A percentile compares a stretch with the other conserved stretches of the same genome.
Evolutionary conservation across 2,888 invertebrate species (phyloP).

Genomic region (Synanthedon formicaeformis): DNA sequence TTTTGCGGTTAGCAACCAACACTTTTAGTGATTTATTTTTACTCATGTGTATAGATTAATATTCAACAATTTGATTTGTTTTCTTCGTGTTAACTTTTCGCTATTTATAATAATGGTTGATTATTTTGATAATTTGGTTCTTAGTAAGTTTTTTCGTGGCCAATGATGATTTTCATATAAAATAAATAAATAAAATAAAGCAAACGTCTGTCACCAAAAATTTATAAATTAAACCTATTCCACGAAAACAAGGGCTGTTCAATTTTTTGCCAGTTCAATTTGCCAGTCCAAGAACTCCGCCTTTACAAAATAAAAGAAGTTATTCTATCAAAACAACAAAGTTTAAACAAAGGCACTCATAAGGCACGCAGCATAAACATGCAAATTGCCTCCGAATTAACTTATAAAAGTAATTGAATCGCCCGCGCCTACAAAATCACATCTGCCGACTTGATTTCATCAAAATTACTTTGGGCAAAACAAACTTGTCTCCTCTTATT

Average conservation of each 20-base stretch:
- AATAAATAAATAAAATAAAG: too few relatives aligned
- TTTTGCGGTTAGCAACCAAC: too few relatives aligned
- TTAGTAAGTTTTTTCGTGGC: too few relatives aligned
- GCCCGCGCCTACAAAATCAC: slow-evolving; percentile 35
- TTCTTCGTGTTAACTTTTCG: too few relatives aligned
- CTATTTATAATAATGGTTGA: too few relatives aligned
- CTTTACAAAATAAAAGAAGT: slow-evolving; percentile 9
- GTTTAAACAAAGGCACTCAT: slow-evolving; percentile 35
- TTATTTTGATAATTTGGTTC: too few relatives aligned
- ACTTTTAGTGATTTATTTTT: too few relatives aligned
- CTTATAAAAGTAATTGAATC: slow-evolving; percentile 63
- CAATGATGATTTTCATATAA: too few relatives aligned
- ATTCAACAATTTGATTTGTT: too few relatives aligned
- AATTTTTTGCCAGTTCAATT: background rate
- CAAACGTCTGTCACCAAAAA: too few relatives aligned
- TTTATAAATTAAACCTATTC: slow-evolving; percentile 1
- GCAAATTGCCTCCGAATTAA: slow-evolving; percentile 52
- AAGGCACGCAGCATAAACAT: slow-evolving; percentile 41
- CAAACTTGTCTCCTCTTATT: slow-evolving; percentile 19
- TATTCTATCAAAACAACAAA: slow-evolving; percentile 19
- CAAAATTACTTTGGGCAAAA: slow-evolving; percentile 31
- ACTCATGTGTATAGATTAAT: too few relatives aligned
- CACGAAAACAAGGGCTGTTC: slow-evolving; percentile 1
- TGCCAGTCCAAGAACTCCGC: too few relatives aligned
- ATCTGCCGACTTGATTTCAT: slow-evolving; percentile 51